phyloP scores from a whole-genome alignment of 2,797 vertebrate genomes.

The Borostomias antarcticus region DNA sequence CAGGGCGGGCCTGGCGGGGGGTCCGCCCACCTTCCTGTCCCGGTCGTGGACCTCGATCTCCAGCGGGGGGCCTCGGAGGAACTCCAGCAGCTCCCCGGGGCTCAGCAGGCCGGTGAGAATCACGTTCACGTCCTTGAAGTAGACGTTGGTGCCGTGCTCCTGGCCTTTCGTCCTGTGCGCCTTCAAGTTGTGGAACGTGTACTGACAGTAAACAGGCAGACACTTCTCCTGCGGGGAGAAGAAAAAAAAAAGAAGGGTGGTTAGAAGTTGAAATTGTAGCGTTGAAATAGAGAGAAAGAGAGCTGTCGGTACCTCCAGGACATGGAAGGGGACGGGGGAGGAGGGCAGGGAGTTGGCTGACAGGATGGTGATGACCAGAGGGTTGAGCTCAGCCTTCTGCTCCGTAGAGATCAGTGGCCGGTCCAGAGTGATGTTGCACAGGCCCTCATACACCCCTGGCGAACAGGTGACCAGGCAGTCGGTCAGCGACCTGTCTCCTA shows the following conservation, averaged over 20 bases:
- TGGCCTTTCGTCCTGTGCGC: slow-evolving; percentile 72
- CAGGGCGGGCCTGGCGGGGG: slow-evolving; percentile 33
- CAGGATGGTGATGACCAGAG: slow-evolving; percentile 79
- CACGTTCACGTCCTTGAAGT: slow-evolving; percentile 83
- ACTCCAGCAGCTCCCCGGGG: slow-evolving; percentile 69
- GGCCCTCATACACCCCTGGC: slow-evolving; percentile 66
- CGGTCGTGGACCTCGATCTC: slow-evolving; percentile 86
- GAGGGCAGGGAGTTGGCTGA: slow-evolving; percentile 77
- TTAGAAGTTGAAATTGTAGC: neutral
- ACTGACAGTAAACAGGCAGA: slow-evolving; percentile 82
- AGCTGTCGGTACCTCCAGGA: slow-evolving; percentile 73
- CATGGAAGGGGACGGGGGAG: slow-evolving; percentile 66
- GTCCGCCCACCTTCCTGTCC: slow-evolving; percentile 68
- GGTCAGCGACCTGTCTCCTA: slow-evolving; percentile 73
- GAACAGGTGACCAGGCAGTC: slow-evolving; percentile 54
- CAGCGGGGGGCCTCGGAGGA: slow-evolving; percentile 78
- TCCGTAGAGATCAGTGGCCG: slow-evolving; percentile 79
- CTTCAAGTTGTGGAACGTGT: slow-evolving; percentile 73
- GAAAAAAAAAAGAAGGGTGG: neutral
- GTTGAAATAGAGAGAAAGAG: neutral
- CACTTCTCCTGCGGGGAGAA: slow-evolving; percentile 72
- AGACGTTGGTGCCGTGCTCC: slow-evolving; percentile 67
- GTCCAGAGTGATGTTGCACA: slow-evolving; percentile 75
- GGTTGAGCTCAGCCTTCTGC: slow-evolving; percentile 81
- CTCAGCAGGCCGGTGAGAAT: slow-evolving; percentile 77